Conservation (phyloP, 2,888 invertebrate species). For the Aspidiotus rigidus region DNA sequence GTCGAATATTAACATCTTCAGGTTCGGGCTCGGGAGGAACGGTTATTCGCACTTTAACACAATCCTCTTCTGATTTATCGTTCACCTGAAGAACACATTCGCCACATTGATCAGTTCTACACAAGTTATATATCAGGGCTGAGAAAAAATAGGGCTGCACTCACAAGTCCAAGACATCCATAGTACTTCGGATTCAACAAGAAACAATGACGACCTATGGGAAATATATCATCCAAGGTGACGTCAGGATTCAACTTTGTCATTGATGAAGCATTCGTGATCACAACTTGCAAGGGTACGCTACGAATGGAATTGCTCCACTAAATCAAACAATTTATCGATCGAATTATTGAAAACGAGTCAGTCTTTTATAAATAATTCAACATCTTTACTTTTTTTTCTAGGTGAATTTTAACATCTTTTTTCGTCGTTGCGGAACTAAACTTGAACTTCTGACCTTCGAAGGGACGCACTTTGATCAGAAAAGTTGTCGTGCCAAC, state of each 20-base stretch:
- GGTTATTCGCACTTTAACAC: conserved; percentile 47
- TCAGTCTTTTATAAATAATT: background rate
- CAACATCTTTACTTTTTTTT: conserved; percentile 13
- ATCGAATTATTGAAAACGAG: background rate
- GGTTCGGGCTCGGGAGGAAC: conserved; percentile 41
- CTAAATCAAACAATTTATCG: conserved; percentile 41
- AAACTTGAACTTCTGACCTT: conserved; percentile 16
- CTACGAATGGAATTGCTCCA: conserved; percentile 56
- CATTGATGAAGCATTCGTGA: conserved; percentile 49
- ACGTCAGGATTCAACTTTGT: conserved; percentile 43
- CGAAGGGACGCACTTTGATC: conserved; percentile 1
- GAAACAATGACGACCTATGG: conserved; percentile 59
- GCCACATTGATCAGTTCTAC: conserved; percentile 46
- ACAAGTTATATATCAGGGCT: background rate
- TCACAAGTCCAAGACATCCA: conserved; percentile 67
- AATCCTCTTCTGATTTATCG: conserved; percentile 10
- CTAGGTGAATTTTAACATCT: conserved; percentile 8
- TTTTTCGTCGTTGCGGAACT: background rate
- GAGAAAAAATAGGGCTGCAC: conserved; percentile 34
- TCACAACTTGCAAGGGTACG: conserved; percentile 62
- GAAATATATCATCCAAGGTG: conserved; percentile 57
- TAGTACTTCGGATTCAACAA: conserved; percentile 70
- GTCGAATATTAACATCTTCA: conserved; percentile 8
- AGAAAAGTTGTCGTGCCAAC: conserved; percentile 1
- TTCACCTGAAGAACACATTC: conserved; percentile 11